These are phyloP conservation scores for Myiozetetes cayanensis DNA, from an alignment of 2,113 vertebrate genomes.

Conservation along the genomic window DNA sequence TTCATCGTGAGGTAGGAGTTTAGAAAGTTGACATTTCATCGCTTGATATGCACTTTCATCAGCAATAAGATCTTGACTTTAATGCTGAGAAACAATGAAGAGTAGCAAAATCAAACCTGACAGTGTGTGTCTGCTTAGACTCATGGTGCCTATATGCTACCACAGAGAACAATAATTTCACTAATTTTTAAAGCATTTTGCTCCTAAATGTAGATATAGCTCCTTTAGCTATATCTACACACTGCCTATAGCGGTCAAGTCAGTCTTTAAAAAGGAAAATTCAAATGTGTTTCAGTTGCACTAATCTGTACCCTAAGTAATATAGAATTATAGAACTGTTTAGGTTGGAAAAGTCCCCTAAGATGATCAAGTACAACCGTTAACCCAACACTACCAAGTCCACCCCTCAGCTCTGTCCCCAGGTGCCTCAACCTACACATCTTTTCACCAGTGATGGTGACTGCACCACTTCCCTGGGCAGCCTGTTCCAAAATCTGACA, in stretches of 20 bases:
- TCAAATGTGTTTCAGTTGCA: neutral
- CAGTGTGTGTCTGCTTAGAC: neutral
- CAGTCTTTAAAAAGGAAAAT: neutral
- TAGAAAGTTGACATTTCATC: slow-evolving; percentile 37
- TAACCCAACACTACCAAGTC: neutral
- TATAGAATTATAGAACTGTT: neutral
- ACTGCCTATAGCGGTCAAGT: neutral
- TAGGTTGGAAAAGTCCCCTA: neutral
- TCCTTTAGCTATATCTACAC: neutral
- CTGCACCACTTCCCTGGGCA: neutral
- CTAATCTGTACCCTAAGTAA: neutral
- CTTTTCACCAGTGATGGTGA: neutral
- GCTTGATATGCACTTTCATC: slow-evolving; percentile 37
- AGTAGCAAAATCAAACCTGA: neutral
- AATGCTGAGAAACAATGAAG: slow-evolving; percentile 23
- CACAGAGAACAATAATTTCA: neutral
- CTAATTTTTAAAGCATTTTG: neutral
- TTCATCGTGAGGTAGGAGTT: neutral
- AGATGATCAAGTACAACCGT: accelerated
- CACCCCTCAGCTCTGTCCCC: neutral
- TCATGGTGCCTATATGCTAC: neutral
- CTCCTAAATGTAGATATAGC: neutral
- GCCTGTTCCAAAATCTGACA: neutral
- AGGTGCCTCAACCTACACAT: no score
- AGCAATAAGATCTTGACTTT: neutral